Evolutionary conservation across 1,140 invertebrate genomes (phyloP).

Genomic region (Drosophila yakuba): DNA sequence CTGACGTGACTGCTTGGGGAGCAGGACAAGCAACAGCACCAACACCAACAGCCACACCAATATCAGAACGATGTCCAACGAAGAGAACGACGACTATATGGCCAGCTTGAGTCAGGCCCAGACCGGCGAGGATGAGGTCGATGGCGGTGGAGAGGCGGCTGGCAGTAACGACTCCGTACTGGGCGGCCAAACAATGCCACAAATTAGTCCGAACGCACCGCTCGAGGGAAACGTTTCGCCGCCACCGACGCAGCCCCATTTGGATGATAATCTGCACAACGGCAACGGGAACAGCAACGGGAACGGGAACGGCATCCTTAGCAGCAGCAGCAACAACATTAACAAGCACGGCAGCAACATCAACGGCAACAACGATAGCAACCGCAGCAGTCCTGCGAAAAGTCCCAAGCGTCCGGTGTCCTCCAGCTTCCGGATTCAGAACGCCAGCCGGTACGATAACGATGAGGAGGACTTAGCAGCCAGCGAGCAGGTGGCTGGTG

Average conservation of each 20-base stretch:
- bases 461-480: conserved; percentile 68
- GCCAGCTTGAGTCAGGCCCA: conserved; percentile 45
- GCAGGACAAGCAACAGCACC: conserved; percentile 12
- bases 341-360: conserved; percentile 15
- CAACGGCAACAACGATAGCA: conserved; percentile 48
- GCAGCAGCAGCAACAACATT: conserved; percentile 24
- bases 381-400: conserved; percentile 63
- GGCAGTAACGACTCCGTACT: conserved; percentile 70
- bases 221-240: conserved; percentile 83
- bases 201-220: conserved; percentile 84
- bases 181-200: conserved; percentile 80
- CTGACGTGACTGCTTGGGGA: conserved; percentile 17
- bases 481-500: conserved; percentile 46
- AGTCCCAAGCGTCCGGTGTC: conserved; percentile 53
- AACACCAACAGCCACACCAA: conserved; percentile 22
- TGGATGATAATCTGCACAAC: conserved; percentile 71
- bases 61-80: conserved; percentile 67
- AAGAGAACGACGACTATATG: conserved; percentile 73
- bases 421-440: conserved; percentile 64
- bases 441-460: conserved; percentile 55
- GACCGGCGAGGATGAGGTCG: conserved; percentile 45
- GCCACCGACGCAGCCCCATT: conserved; percentile 65
- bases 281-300: conserved; percentile 38
- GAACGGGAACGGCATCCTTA: conserved; percentile 25
- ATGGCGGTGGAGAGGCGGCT: conserved; percentile 48